Evolutionary conservation across 1,140 invertebrate genomes (phyloP).

Genomic region (Drosophila repleta): DNA sequence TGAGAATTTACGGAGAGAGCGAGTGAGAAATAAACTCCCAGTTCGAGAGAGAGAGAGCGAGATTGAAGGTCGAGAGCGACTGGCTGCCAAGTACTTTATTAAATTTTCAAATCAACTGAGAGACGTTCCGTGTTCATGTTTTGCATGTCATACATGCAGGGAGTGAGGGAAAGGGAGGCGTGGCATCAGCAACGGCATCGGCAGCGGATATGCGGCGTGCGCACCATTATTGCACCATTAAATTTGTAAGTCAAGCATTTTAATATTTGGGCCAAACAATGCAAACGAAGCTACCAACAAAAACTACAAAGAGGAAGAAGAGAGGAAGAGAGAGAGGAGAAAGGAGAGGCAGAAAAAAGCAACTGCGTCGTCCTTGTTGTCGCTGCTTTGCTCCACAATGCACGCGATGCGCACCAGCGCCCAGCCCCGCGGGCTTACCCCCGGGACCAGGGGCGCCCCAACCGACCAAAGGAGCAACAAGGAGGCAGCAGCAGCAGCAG

Average conservation of each 20-base stretch:
- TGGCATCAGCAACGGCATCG: constrained; percentile 15
- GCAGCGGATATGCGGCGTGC: constrained; percentile 65
- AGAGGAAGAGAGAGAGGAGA: not conserved
- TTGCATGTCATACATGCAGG: constrained; percentile 38
- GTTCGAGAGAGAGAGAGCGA: no score
- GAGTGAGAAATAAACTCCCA: not conserved
- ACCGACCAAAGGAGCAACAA: constrained; percentile 39
- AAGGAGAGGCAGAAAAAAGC: constrained; percentile 17
- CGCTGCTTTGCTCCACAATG: constrained; percentile 9
- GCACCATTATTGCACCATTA: constrained; percentile 80
- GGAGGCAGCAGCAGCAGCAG: constrained; percentile 14
- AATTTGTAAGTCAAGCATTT: constrained; percentile 83
- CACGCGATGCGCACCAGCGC: constrained; percentile 29
- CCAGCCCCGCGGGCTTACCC: not conserved
- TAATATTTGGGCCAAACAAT: constrained; percentile 82
- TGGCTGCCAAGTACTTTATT: constrained; percentile 59
- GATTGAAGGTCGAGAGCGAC: constrained; percentile 17
- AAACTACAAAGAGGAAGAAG: constrained; percentile 4
- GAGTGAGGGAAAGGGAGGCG: constrained; percentile 8
- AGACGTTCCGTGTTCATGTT: constrained; percentile 12
- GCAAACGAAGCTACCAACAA: constrained; percentile 67
- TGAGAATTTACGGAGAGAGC: constrained; percentile 1
- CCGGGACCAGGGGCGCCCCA: constrained; percentile 3
- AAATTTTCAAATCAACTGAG: constrained; percentile 78
- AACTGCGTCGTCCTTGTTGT: constrained; percentile 22